Base-by-base conservation (phyloP, 2,797 vertebrate genomes). In the Kryptolebias ocellatus region DNA sequence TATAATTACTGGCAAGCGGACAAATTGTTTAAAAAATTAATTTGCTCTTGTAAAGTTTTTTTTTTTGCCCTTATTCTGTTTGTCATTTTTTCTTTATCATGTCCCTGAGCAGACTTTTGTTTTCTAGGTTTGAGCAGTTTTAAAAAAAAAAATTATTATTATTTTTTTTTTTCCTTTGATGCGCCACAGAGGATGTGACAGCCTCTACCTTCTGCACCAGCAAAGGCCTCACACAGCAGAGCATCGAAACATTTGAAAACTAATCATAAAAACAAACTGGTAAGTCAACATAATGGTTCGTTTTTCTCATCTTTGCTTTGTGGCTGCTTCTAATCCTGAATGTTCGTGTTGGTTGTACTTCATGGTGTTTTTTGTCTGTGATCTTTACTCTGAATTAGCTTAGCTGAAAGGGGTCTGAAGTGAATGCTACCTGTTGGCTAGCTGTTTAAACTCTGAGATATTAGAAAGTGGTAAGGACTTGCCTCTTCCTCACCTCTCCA, bases 171-270 rank as follows among this genome's bases (percentile, higher is more conserved):
- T 34, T 39, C 76, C 74, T 78, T 68, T 57, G 71, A 64, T 59
- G 85, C 81, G 78, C 87, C 83, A 75, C 77, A 65, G 70, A 79
- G 90, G 90, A 89, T 71, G 60, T 66, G 79, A 64, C 73, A 68
- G 80, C 66, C 63, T 78, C 29, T 79, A 53, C 80, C 81, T 77
- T 55, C 81, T 85, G 86, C 81, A 83, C 65, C 75, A 61, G 66
- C 69, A 12, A 62, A 90, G 83, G 83, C 84, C 58, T 73, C 65
- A 69, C 81, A 49, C 50, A 70, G 80, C 80, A 79, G 70, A 67
- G 81, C 74, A 76, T 53, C 71, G 70, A 87, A 86, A 80, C 78
- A 87, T 16, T 79, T 83, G 84, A 78, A 87, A 85, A 68, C 67
- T 67, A 78, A 73, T 75, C 64, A 42, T 55, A 53, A 83, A 85